phyloP scores from a whole-genome alignment of 2,113 vertebrate genomes.

The Alces alces region DNA sequence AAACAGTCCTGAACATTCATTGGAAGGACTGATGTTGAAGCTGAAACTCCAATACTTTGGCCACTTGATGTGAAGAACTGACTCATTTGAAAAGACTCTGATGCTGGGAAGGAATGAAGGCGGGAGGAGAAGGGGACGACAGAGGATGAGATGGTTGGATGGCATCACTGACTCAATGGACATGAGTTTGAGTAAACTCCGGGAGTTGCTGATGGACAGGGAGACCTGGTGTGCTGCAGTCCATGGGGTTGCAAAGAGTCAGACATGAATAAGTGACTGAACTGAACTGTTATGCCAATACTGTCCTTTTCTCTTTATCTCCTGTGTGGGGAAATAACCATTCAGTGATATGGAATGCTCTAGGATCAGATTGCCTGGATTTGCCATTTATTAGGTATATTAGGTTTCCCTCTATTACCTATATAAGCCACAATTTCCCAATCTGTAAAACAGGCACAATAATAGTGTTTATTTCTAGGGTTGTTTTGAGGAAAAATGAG shows the following conservation, averaged over 20 bases:
- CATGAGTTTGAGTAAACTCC: not conserved
- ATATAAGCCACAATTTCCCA: not conserved
- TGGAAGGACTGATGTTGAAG: too few species aligned
- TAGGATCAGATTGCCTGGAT: not conserved
- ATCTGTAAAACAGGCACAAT: not conserved
- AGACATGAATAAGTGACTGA: not conserved
- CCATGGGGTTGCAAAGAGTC: not conserved
- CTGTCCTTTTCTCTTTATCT: not conserved
- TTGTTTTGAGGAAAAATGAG: constrained; percentile 1
- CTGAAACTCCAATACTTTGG: too few species aligned
- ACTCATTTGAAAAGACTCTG: too few species aligned
- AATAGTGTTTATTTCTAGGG: not conserved
- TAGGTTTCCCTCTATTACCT: not conserved
- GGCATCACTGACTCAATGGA: not conserved
- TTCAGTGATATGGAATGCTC: not conserved
- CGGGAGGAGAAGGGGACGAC: too few species aligned
- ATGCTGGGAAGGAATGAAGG: too few species aligned
- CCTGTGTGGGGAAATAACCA: not conserved
- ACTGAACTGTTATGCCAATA: not conserved
- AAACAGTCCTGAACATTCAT: too few species aligned
- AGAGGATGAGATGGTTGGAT: not conserved
- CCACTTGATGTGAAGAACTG: too few species aligned
- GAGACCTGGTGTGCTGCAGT: not conserved
- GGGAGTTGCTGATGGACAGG: not conserved
- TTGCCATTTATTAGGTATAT: not conserved